Percentiles rank a stretch among this genome's conserved stretches.
Evolutionary conservation across 2,113 vertebrate species (phyloP).

Genomic region (Vombatus ursinus): DNA sequence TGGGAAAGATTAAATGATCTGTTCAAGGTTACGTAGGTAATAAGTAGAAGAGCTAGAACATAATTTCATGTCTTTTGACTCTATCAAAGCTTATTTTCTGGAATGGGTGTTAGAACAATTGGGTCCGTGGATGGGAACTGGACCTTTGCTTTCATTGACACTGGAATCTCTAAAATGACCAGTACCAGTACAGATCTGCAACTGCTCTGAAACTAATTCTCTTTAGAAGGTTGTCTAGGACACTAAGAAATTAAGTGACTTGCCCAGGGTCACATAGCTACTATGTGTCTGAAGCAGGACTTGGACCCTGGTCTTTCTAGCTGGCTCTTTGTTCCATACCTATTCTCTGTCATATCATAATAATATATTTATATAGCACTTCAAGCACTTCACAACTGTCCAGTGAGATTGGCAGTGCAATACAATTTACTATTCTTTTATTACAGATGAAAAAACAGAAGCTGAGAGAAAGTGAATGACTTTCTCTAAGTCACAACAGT

Average conservation of each 20-base stretch:
- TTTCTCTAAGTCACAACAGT: too few species aligned
- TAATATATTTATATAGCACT: neutral
- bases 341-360: neutral
- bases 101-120: neutral
- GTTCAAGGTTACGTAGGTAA: neutral
- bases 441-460: neutral
- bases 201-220: neutral
- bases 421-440: neutral
- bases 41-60: neutral
- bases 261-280: neutral
- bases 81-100: neutral
- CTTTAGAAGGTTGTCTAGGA: neutral
- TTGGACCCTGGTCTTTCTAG: neutral
- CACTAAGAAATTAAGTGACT: neutral
- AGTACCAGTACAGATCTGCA: neutral
- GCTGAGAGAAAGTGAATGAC: neutral
- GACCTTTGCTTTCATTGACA: neutral
- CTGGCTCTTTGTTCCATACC: neutral
- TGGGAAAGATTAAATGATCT: neutral
- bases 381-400: neutral
- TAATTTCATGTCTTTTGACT: neutral
- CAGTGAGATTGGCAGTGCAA: neutral
- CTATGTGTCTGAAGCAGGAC: neutral
- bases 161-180: neutral
- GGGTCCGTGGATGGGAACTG: neutral